Evolutionary conservation across 2,113 vertebrate genomes (phyloP), one percentile per base, ranked within the genome.

Genomic region (Pelmatolapia mariae): DNA sequence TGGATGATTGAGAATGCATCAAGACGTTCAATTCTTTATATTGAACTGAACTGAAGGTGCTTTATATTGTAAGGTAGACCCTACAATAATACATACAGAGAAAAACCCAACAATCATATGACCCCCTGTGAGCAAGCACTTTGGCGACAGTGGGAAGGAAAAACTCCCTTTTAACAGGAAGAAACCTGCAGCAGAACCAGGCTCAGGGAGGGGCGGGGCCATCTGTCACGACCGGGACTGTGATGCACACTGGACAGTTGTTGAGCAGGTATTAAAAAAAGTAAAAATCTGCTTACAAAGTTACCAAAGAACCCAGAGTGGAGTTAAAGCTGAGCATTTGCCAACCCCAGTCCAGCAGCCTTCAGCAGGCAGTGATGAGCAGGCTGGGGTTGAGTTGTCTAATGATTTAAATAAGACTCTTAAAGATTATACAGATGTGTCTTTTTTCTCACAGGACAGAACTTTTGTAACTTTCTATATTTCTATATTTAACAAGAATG

Each of bases 161-260:
- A 43, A 43, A 43, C 40, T 43, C 40, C 12, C 40, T 13, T 43
- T 43, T 13, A 43, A 43, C 12, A 43, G 40, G 40, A 43, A 43
- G 40, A 43, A 43, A 43, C 40, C 0, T 43, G 0, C 40, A 3
- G 40, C 40, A 43, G 40, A 43, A 43, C 40, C 40, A 43, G 40
- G 40, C 40, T 43, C 40, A 43, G 40, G 5, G 40, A 13, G 3
- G 5, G 40, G 40, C 12, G 40, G 45, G 40, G 45, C 13, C 16
- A 0, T 50, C 47, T 50, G 31, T 3, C 2, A 3, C 3, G 33
- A 36, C 33, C 3, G 33, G 33, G 8, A 36, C 33, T 3, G 8
- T 1, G 33, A 36, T 36, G 45, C 15, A 52, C 54, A 26, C 54
- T 13, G 54, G 11, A 24, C 54, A 57, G 22, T 26, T 57, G 24